Evolutionary conservation across 2,113 vertebrate genomes (phyloP), one percentile per base, ranked within the genome.

Genomic region (Suricata suricatta): DNA sequence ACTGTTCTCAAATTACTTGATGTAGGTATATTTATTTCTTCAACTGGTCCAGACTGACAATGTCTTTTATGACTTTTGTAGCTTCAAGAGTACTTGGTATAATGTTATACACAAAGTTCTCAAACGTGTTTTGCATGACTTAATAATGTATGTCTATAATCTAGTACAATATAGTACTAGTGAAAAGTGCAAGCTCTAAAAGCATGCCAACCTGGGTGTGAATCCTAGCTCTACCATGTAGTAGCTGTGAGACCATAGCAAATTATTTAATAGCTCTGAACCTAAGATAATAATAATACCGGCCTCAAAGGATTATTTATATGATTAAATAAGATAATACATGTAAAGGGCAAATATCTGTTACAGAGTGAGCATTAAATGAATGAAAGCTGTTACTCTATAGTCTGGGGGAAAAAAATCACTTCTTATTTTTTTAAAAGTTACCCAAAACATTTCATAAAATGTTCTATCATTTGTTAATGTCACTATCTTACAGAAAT

Each of bases 381-480:
- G 92, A 94, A 86, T 66, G 2, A 90, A 95, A 94, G 44, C 29
- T 92, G 81, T 64, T 81, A 92, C 64, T 80, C 74, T 15, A 95
- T 29, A 86, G 8, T 41, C 29, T 74, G 19, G 72, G 8, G 23
- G 15, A 76, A 93, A 87, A 90, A 83, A 33, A 86, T 17, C 5
- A 69, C n/a, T 90, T 88, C 31, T 90, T 84, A 60, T 47, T 38
- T 35, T 35, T 94, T 38, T 9, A 88, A 66, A 80, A 87, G 35
- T 77, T 84, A 88, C 29, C 19, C 54, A 90, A 95, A 90, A 66
- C 50, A 88, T 71, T 96, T 74, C 54, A 93, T 72, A 92, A 93
- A 84, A 96, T 69, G 29, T 82, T 82, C 69, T 77, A 82, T 25
- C 29, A 96, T 77, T 93, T 93, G 50, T 95, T 92, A 95, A 88